Conservation (phyloP, 1,140 invertebrate species). For the Brachionus asplanchnoidis region DNA sequence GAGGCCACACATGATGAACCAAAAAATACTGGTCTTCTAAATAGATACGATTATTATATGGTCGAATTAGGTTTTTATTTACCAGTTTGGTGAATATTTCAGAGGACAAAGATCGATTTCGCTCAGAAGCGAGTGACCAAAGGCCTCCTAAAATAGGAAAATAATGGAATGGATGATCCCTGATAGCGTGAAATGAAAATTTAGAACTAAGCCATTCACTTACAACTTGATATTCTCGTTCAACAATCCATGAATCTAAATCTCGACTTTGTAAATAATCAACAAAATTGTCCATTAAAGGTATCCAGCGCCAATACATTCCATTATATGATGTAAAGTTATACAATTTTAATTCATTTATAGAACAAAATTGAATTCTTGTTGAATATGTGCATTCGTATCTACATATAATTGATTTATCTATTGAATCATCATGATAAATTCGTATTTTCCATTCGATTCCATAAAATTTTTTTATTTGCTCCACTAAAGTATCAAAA, state of each 20-base stretch:
- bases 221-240: background rate
- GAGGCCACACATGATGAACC: background rate
- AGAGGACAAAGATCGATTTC: background rate
- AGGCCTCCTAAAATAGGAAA: conserved; percentile 32
- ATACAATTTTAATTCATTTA: background rate
- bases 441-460: conserved; percentile 16
- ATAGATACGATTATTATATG: conserved; percentile 18
- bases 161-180: conserved; percentile 40
- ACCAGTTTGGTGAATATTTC: background rate
- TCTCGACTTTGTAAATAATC: conserved; percentile 18
- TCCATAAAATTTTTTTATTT: conserved; percentile 8
- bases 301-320: conserved; percentile 34
- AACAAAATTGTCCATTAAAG: conserved; percentile 18
- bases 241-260: conserved; percentile 4
- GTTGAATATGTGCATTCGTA: background rate
- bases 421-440: conserved; percentile 26
- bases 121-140: background rate
- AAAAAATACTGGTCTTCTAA: conserved; percentile 36
- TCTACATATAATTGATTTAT: conserved; percentile 19
- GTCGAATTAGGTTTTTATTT: background rate
- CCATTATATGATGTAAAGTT: background rate
- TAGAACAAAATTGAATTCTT: background rate
- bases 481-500: background rate
- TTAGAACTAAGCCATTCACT: conserved; percentile 19
- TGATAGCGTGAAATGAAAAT: background rate